These are phyloP conservation scores for Euleptes europaea DNA, from an alignment of 2,113 vertebrate genomes.

Conservation along the genomic window DNA sequence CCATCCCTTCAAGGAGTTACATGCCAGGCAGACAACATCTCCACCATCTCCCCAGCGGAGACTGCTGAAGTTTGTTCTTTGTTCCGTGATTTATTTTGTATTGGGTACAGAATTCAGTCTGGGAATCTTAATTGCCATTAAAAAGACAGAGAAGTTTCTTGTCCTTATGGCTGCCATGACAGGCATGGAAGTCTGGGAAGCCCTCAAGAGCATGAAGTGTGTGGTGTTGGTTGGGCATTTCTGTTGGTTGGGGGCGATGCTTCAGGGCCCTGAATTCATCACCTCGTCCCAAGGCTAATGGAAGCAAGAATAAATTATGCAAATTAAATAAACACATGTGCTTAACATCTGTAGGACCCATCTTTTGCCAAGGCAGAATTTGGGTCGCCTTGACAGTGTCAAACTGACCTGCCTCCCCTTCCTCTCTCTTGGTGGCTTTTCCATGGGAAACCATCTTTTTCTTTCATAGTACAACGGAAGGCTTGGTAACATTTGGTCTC, in stretches of 20 bases:
- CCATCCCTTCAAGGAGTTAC: neutral
- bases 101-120: neutral
- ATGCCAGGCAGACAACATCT: neutral
- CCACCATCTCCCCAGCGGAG: neutral
- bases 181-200: neutral
- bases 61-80: neutral
- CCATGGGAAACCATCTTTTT: constrained; percentile 2
- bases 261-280: neutral
- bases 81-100: neutral
- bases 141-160: neutral
- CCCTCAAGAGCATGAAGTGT: neutral
- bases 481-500: neutral
- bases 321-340: neutral
- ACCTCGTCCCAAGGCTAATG: neutral
- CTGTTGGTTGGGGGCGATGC: neutral
- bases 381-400: neutral
- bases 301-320: neutral
- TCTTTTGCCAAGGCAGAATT: neutral
- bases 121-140: neutral
- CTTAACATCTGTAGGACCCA: neutral
- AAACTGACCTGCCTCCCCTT: neutral
- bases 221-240: neutral
- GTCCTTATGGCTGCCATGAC: neutral
- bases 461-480: neutral
- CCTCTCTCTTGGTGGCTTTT: neutral